A percentile compares a stretch with the other conserved stretches of the same genome.
Conservation (phyloP, 2,113 vertebrate species). For the Alouatta palliata region DNA sequence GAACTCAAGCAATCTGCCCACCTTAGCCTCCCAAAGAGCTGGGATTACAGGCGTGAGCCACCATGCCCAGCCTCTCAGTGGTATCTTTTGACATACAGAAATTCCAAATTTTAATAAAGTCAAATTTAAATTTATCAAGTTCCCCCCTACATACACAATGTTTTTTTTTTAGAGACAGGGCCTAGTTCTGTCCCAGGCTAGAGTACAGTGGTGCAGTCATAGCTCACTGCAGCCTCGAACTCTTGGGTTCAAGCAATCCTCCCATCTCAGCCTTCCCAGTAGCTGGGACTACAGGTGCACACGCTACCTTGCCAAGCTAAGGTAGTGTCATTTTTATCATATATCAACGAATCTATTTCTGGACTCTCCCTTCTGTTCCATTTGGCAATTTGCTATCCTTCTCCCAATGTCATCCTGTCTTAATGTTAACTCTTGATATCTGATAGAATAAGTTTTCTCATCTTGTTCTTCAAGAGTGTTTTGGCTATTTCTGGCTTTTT, state of each 20-base stretch:
- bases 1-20: too few relatives aligned
- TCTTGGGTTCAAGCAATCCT: not conserved
- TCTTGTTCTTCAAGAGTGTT: slow-evolving; percentile 24
- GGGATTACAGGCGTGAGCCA: too few relatives aligned
- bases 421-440: not conserved
- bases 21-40: too few relatives aligned
- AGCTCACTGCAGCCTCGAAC: not conserved
- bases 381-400: not conserved
- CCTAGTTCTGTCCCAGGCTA: not conserved
- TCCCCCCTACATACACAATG: not conserved
- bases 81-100: not conserved
- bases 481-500: not conserved
- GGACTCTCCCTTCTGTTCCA: not conserved
- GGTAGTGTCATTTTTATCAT: not conserved
- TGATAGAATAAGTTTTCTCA: not conserved
- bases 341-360: not conserved
- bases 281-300: not conserved
- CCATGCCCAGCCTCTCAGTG: not conserved
- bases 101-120: not conserved
- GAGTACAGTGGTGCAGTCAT: not conserved
- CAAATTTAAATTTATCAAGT: not conserved
- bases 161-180: not conserved
- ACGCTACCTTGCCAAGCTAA: not conserved
- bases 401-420: not conserved
- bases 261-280: not conserved